These are phyloP conservation scores for Mamestra brassicae DNA, from an alignment of 2,888 invertebrate genomes.

Conservation along the genomic window DNA sequence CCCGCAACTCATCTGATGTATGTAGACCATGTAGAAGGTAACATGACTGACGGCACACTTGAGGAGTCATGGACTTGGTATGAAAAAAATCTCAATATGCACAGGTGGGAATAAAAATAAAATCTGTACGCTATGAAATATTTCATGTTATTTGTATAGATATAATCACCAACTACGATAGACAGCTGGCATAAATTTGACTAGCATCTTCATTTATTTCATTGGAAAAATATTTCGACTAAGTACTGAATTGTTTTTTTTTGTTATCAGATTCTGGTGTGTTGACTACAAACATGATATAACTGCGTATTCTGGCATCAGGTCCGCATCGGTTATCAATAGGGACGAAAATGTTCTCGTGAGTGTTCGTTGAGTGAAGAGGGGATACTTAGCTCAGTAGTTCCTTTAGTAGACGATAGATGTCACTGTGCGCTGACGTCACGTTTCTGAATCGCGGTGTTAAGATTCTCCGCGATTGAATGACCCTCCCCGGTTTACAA, in stretches of 20 bases:
- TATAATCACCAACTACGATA: neutral
- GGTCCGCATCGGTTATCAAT: constrained; percentile 98
- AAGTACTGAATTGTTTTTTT: neutral
- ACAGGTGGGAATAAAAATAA: constrained; percentile 77
- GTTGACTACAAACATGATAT: constrained; percentile 98
- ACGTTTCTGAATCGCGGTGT: constrained; percentile 61
- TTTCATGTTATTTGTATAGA: too few species aligned
- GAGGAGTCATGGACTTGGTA: constrained; percentile 97
- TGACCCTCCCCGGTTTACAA: neutral
- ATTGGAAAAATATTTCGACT: neutral
- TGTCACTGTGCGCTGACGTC: constrained; percentile 43
- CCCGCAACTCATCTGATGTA: constrained; percentile 94
- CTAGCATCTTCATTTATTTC: neutral
- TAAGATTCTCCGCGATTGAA: constrained; percentile 54
- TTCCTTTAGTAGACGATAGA: constrained; percentile 27
- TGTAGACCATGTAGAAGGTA: constrained; percentile 99
- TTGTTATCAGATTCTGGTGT: constrained; percentile 96
- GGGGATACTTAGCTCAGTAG: constrained; percentile 3
- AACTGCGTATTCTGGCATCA: constrained; percentile 97
- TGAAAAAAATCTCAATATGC: constrained; percentile 91
- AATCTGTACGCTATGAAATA: neutral
- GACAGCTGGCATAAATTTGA: neutral
- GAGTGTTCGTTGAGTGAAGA: constrained; percentile 64
- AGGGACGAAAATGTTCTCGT: constrained; percentile 98
- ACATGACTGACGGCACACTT: constrained; percentile 98